Base-by-base conservation (phyloP, 37 sponge, comb jelly and placozoan genomes). In the Mnemiopsis leidyi region DNA sequence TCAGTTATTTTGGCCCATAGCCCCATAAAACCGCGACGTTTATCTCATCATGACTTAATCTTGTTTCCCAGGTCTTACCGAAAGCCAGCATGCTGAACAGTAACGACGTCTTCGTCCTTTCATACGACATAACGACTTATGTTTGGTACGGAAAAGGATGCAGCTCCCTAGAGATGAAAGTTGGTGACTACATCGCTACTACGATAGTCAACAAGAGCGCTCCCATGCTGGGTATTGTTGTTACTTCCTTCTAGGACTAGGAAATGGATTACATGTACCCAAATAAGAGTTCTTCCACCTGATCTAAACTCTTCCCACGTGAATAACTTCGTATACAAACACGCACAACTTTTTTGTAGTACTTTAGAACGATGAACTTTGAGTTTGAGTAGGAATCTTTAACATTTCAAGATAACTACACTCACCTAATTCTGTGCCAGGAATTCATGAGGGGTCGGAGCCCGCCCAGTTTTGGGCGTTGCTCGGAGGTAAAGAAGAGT, bases 131-230 rank as follows among this genome's bases (percentile, higher is more conserved):
- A 39, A 85, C 73, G 5, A 92, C 93, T 38, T 98, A 96, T 94
- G 93, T 98, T 61, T 98, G 98, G 98, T 97, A 96, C 93, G 98
- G 98, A 30, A 92, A 92, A 71, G 93, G 90, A 7, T 85, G 90
- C 26, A 85, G 23, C 48, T 40, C 61, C 2, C 39, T 85, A 25
- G 90, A 85, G 90, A 85, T 85, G 90, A 85, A 85, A 26, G 90
- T 85, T n/a, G 90, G 90, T 20, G 90, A 85, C 90, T 85, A 85
- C 90, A 38, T 85, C 90, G 90, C 90, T 40, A 85, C 90, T 0
- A 36, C 90, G 29, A 85, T 85, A 20, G 90, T 85, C 48, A 85
- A 85, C 90, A 85, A 85, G 29, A 40, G 38, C 29, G 90, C 90
- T n/a, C 90, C 90, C 39, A 85, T 85, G 90, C 33, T 85, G 24